Conservation (phyloP, 2,797 vertebrate genomes). For the Mus spretus region DNA sequence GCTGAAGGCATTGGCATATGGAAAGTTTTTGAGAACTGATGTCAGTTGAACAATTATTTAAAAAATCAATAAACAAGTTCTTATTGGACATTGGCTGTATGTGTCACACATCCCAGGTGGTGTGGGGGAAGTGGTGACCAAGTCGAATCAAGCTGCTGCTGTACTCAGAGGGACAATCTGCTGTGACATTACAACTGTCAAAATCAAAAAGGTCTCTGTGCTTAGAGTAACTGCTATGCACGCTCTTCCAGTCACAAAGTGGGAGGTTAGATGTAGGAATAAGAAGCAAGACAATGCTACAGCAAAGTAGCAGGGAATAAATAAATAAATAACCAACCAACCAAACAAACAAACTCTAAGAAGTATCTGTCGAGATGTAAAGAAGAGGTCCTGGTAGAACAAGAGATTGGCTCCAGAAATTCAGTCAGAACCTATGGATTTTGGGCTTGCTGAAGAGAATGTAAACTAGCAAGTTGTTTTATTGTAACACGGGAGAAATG, state of each 20-base stretch:
- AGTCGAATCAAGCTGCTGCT: not conserved
- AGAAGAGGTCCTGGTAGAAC: not conserved
- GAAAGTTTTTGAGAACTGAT: conserved; percentile 29
- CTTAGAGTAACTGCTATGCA: conserved; percentile 19
- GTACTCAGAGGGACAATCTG: not conserved
- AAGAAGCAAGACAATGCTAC: not conserved
- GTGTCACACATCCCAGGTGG: not conserved
- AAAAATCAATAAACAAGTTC: conserved; percentile 60
- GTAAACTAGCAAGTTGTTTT: not conserved
- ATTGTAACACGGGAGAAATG: not conserved
- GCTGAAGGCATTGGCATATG: conserved; percentile 40
- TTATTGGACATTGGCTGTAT: conserved; percentile 55
- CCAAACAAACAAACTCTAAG: not conserved
- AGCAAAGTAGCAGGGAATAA: not conserved
- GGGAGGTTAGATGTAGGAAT: not conserved
- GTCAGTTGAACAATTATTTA: conserved; percentile 57
- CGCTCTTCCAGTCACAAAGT: not conserved
- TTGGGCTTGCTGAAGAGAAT: not conserved
- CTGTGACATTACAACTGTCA: conserved; percentile 25
- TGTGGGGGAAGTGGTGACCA: not conserved
- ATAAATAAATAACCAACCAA: not conserved
- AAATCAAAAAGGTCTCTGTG: not conserved
- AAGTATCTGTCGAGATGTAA: not conserved
- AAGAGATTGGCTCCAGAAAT: not conserved
- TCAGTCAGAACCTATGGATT: not conserved